These are phyloP conservation scores for Pseudomugil gertrudae DNA, from an alignment of 2,797 vertebrate species.

Conservation along the genomic window DNA sequence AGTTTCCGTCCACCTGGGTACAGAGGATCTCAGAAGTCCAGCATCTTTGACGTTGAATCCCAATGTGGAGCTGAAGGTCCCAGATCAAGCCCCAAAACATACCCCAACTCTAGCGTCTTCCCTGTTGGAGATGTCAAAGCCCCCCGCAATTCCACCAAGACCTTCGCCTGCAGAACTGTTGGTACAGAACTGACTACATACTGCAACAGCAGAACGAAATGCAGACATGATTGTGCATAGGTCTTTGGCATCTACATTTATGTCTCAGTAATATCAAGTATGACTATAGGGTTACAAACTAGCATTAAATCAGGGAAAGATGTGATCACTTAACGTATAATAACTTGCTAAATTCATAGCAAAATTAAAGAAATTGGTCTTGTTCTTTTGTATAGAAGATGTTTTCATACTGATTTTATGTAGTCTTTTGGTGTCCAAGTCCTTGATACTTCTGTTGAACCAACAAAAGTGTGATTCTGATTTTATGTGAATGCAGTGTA, in stretches of 20 bases:
- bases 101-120: constrained; percentile 20
- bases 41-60: constrained; percentile 75
- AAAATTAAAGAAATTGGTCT: not conserved
- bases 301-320: not conserved
- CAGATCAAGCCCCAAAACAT: constrained; percentile 20
- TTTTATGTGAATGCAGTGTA: constrained; percentile 33
- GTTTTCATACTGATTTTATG: constrained; percentile 22
- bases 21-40: constrained; percentile 72
- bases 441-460: constrained; percentile 36
- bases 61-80: constrained; percentile 34
- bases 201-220: constrained; percentile 17
- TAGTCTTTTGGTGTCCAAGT: constrained; percentile 30
- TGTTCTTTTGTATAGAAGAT: not conserved
- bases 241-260: constrained; percentile 17
- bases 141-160: constrained; percentile 76
- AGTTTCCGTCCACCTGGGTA: constrained; percentile 85
- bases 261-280: constrained; percentile 32
- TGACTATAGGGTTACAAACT: constrained; percentile 35
- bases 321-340: not conserved
- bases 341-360: not conserved
- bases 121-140: constrained; percentile 50
- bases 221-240: constrained; percentile 6
- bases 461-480: constrained; percentile 25
- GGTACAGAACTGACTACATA: constrained; percentile 72
- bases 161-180: constrained; percentile 73